A percentile compares a stretch with the other conserved stretches of the same genome.
Conservation (phyloP, 2,888 invertebrate species). For the Synergus japonicus region DNA sequence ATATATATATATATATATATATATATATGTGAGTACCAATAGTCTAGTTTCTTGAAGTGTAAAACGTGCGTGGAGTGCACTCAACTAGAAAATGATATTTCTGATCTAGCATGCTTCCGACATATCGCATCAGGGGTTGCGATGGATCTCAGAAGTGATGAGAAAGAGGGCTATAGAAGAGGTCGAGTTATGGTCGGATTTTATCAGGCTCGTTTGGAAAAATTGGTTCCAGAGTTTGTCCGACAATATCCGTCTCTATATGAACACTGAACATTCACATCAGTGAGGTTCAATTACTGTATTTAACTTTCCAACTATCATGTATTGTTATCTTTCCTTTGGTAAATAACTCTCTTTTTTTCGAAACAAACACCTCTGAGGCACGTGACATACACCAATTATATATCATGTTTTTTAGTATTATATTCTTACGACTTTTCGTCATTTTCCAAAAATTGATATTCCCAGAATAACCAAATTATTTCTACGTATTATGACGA, state of each 20-base stretch:
- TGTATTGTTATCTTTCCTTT: not conserved
- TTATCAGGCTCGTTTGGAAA: constrained; percentile 55
- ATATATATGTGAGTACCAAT: constrained; percentile 7
- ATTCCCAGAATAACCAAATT: too few species aligned
- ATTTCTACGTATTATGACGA: too few species aligned
- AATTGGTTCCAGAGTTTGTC: constrained; percentile 55
- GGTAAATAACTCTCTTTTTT: constrained; percentile 27
- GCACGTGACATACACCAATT: constrained; percentile 13
- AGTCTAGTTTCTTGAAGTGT: constrained; percentile 48
- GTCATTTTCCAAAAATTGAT: too few species aligned
- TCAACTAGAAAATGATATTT: constrained; percentile 63
- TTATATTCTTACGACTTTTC: too few species aligned
- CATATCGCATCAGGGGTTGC: constrained; percentile 34
- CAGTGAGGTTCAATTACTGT: constrained; percentile 5
- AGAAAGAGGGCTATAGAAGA: constrained; percentile 39
- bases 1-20: too few species aligned
- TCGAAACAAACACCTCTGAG: constrained; percentile 24
- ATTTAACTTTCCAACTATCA: constrained; percentile 28
- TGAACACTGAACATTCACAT: constrained; percentile 21
- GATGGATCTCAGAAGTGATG: constrained; percentile 37
- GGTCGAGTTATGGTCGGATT: constrained; percentile 54
- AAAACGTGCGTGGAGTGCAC: constrained; percentile 56
- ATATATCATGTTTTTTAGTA: not conserved
- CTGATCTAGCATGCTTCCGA: constrained; percentile 42
- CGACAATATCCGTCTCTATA: constrained; percentile 41